phyloP scores from a whole-genome alignment of 2,797 vertebrate species.

The Macroramphosus scolopax region DNA sequence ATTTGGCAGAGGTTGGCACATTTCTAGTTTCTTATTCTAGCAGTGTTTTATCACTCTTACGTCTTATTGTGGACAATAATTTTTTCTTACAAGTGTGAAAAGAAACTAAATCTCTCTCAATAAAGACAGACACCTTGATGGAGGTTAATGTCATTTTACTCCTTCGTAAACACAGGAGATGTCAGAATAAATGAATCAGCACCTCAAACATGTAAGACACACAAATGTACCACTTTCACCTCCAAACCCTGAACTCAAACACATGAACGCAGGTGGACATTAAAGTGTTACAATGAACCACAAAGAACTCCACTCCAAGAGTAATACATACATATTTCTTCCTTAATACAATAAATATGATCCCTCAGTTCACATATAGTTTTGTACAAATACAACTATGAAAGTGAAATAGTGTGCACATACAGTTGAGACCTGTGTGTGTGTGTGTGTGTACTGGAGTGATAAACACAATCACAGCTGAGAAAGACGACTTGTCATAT shows the following conservation, averaged over 20 bases:
- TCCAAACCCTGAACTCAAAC: slow-evolving; percentile 9
- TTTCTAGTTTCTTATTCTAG: too few species aligned
- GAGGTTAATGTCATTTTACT: slow-evolving; percentile 45
- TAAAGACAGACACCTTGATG: too few species aligned
- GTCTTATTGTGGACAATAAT: too few species aligned
- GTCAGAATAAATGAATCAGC: slow-evolving; percentile 29
- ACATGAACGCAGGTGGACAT: slow-evolving; percentile 1
- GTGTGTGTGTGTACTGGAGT: too few species aligned
- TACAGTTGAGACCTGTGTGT: not conserved
- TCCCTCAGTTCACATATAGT: slow-evolving; percentile 5
- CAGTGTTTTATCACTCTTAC: too few species aligned
- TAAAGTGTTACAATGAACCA: not conserved
- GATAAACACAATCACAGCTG: not conserved
- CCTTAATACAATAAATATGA: slow-evolving; percentile 1
- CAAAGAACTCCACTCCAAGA: not conserved
- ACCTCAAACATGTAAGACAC: slow-evolving; percentile 25
- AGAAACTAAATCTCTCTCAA: too few species aligned
- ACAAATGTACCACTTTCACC: slow-evolving; percentile 16
- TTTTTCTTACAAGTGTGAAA: too few species aligned
- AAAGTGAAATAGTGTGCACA: too few species aligned
- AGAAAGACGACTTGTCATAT: not conserved
- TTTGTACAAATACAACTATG: slow-evolving; percentile 1
- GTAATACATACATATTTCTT: slow-evolving; percentile 11
- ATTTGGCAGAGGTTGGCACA: too few species aligned
- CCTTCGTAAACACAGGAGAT: slow-evolving; percentile 20